These are phyloP conservation scores for Elegia similella DNA, from an alignment of 2,888 invertebrate genomes.

Conservation along the genomic window DNA sequence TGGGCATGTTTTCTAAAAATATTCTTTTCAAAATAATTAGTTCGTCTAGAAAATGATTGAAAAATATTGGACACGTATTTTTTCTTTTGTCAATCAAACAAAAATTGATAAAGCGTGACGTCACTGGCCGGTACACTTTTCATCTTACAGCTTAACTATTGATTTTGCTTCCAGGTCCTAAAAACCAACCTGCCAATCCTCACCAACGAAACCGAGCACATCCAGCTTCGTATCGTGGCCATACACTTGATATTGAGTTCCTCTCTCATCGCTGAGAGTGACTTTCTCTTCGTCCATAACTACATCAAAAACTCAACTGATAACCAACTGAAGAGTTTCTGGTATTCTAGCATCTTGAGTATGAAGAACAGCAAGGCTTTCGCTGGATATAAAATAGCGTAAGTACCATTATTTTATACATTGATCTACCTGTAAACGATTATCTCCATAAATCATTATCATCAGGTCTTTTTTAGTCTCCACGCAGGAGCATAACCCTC, in stretches of 20 bases:
- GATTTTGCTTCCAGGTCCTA: constrained; percentile 62
- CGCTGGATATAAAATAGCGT: constrained; percentile 86
- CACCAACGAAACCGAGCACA: constrained; percentile 83
- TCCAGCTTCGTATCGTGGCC: constrained; percentile 85
- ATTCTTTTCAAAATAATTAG: too few relatives aligned
- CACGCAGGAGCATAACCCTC: too few relatives aligned
- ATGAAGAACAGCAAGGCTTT: constrained; percentile 83
- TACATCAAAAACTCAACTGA: constrained; percentile 83
- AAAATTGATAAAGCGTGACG: too few relatives aligned
- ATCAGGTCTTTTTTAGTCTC: too few relatives aligned
- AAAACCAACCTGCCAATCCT: constrained; percentile 83
- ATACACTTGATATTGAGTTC: constrained; percentile 84
- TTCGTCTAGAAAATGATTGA: too few relatives aligned
- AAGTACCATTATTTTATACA: constrained; percentile 49
- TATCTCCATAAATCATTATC: too few relatives aligned
- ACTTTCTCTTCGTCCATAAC: constrained; percentile 86
- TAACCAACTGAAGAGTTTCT: constrained; percentile 85
- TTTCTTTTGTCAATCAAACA: too few relatives aligned
- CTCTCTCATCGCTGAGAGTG: constrained; percentile 82
- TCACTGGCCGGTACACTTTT: too few relatives aligned
- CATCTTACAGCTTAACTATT: too few relatives aligned
- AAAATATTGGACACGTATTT: too few relatives aligned
- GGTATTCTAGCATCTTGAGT: constrained; percentile 86
- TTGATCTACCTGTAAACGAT: too few relatives aligned
- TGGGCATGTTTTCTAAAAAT: too few relatives aligned